Conservation (phyloP, 2,888 invertebrate species). For the Trachelus stipa region DNA sequence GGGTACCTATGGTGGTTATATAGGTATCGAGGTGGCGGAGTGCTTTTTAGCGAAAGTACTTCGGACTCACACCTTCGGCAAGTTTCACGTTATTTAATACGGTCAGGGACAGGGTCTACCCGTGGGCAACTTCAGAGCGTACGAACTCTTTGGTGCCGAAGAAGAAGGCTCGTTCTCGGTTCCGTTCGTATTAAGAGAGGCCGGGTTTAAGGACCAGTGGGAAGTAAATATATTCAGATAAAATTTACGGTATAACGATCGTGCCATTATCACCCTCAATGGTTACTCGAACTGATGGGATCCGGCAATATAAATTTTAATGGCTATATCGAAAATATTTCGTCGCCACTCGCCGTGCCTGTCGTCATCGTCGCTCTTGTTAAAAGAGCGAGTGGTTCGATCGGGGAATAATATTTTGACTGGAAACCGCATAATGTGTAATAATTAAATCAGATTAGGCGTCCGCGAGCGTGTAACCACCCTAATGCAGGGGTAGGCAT, state of each 20-base stretch:
- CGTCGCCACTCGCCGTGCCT: not conserved
- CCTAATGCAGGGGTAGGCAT: slow-evolving; percentile 51
- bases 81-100: slow-evolving; percentile 1
- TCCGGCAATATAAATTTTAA: not conserved
- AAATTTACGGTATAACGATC: not conserved
- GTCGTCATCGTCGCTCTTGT: not conserved
- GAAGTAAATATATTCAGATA: not conserved
- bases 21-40: not conserved
- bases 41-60: slow-evolving; percentile 2
- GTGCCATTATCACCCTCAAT: not conserved
- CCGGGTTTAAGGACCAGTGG: not conserved
- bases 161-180: not conserved
- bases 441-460: slow-evolving; percentile 61
- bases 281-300: not conserved
- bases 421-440: slow-evolving; percentile 50
- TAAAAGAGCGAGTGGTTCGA: not conserved
- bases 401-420: slow-evolving; percentile 24
- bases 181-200: not conserved
- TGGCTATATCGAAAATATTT: not conserved
- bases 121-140: not conserved
- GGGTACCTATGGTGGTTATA: not conserved
- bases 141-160: not conserved
- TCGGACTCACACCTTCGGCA: not conserved
- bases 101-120: not conserved
- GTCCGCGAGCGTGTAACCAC: slow-evolving; percentile 47